Evolutionary conservation across 2,113 vertebrate species (phyloP).

Genomic region (Geococcyx californianus): DNA sequence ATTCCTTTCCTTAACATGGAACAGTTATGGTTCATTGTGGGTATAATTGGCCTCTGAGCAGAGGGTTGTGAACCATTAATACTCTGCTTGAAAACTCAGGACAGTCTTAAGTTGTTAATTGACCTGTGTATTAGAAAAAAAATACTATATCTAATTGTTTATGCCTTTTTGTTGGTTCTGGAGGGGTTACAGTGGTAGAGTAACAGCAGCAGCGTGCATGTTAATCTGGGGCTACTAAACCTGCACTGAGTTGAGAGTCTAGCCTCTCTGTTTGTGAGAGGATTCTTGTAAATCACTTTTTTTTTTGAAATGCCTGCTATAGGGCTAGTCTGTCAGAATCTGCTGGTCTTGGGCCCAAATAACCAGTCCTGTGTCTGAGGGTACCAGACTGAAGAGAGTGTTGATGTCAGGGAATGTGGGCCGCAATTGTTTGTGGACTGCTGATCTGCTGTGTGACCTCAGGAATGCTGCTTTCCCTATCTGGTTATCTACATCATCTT

Average conservation of each 20-base stretch:
- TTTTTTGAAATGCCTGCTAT: not conserved
- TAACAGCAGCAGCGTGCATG: not conserved
- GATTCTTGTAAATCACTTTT: not conserved
- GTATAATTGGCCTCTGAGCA: not conserved
- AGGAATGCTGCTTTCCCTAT: not conserved
- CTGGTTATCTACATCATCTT: not conserved
- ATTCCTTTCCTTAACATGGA: not conserved
- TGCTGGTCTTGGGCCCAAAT: not conserved
- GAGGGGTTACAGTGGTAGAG: not conserved
- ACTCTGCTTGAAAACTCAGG: not conserved
- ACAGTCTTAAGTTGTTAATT: not conserved
- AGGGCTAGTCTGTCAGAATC: not conserved
- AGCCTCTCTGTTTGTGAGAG: not conserved
- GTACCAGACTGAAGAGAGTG: not conserved
- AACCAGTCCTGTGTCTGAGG: not conserved
- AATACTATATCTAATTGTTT: not conserved
- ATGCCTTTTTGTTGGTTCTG: not conserved
- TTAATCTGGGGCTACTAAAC: not conserved
- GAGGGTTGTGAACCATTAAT: not conserved
- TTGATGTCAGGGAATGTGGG: not conserved
- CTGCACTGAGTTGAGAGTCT: not conserved
- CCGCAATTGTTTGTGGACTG: not conserved
- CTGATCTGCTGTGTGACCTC: not conserved
- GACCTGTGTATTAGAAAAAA: not conserved
- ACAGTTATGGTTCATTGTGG: not conserved